Evolutionary conservation across 1,140 invertebrate species (phyloP).

Genomic region (Stegodyphus mimosarum): DNA sequence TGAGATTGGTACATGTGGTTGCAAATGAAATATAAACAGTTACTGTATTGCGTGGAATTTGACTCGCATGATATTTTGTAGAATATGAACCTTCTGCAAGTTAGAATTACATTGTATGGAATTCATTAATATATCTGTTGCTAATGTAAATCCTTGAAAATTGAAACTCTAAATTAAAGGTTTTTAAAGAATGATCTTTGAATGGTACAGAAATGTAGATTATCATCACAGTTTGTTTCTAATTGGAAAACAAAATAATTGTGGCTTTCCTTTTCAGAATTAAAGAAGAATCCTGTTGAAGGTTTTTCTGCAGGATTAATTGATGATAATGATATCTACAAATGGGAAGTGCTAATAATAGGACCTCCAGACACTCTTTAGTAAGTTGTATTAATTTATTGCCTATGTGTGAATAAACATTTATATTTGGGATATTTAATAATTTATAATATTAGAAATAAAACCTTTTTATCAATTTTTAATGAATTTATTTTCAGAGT

Average conservation of each 20-base stretch:
- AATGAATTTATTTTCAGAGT: too few species aligned
- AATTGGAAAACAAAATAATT: background rate
- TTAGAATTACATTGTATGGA: too few species aligned
- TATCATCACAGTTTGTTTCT: background rate
- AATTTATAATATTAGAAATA: too few species aligned
- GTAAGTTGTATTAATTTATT: constrained; percentile 74
- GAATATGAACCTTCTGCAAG: too few species aligned
- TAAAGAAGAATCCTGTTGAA: constrained; percentile 98
- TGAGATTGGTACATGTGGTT: too few species aligned
- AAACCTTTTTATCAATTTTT: too few species aligned
- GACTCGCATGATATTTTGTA: background rate
- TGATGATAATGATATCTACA: constrained; percentile 99
- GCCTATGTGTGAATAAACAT: background rate
- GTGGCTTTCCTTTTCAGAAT: constrained; percentile 76
- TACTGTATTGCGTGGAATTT: background rate
- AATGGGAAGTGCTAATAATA: constrained; percentile 99
- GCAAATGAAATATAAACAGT: background rate
- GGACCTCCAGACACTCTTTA: constrained; percentile 98
- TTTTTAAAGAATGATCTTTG: too few species aligned
- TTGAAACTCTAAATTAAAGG: too few species aligned
- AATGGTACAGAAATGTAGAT: background rate
- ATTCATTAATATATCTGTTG: too few species aligned
- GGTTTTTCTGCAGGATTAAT: constrained; percentile 99
- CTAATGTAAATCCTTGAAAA: too few species aligned
- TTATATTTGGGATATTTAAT: too few species aligned